Evolutionary conservation across 2,888 invertebrate species (phyloP).

Genomic region (Lymantria dispar): DNA sequence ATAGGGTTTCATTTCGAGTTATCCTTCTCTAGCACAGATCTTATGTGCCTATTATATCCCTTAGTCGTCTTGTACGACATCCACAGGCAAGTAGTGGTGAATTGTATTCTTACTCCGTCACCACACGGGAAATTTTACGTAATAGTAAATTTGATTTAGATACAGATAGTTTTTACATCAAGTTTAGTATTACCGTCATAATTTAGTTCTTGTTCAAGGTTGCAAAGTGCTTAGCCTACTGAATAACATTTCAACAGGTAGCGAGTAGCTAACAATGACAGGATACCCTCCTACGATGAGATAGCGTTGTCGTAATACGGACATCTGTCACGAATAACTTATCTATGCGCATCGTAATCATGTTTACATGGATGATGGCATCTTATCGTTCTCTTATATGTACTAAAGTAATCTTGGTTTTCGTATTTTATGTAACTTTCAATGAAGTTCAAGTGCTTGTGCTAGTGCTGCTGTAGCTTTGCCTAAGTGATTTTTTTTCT

Average conservation of each 20-base stretch:
- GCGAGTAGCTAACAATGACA: constrained; percentile 27
- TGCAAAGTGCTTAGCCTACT: constrained; percentile 6
- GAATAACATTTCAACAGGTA: constrained; percentile 8
- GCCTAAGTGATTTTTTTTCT: too few species aligned
- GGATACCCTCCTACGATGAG: constrained; percentile 33
- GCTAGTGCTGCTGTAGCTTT: too few species aligned
- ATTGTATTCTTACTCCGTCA: too few species aligned
- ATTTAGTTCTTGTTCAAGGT: constrained; percentile 27
- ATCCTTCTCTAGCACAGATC: too few species aligned
- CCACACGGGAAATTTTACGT: too few species aligned
- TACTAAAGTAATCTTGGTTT: constrained; percentile 12
- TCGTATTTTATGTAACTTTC: constrained; percentile 7
- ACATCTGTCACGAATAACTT: constrained; percentile 61
- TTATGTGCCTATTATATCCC: too few species aligned
- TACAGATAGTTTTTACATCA: neutral
- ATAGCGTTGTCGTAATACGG: constrained; percentile 49
- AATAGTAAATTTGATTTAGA: too few species aligned
- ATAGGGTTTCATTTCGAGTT: too few species aligned
- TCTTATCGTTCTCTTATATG: constrained; percentile 34
- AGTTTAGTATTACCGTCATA: neutral
- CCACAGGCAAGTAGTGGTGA: too few species aligned
- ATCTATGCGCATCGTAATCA: constrained; percentile 47
- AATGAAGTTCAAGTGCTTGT: neutral
- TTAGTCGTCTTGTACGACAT: too few species aligned
- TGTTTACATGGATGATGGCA: constrained; percentile 34